Base-by-base conservation (phyloP, 2,113 vertebrate species). In the Zootoca vivipara region DNA sequence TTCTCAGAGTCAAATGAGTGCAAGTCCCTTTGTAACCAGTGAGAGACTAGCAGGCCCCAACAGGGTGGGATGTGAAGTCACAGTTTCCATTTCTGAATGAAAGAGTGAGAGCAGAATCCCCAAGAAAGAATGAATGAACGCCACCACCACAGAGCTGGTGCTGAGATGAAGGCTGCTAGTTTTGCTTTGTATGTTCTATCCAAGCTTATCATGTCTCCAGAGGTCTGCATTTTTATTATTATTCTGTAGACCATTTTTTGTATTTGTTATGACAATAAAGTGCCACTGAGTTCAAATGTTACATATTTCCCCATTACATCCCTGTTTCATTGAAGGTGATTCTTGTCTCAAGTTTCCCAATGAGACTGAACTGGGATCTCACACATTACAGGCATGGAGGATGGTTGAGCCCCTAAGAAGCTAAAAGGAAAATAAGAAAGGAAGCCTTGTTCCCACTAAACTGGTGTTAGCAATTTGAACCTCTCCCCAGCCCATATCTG, bases 221-320 rank as follows among this genome's bases (percentile, higher is more conserved):
- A 35, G 73, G 40, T 83, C 81, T 88, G 72, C 20, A 69, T 83
- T 67, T 78, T 78, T 62, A n/a, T 64, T 67, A 62, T 56, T 13
- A 78, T 46, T 52, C 67, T 87, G 77, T 82, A 75, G 86, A 75
- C 46, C 38, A 64, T 82, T 79, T 74, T 78, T 78, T 67, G 65
- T 64, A 64, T 75, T 77, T 88, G 87, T 83, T 46, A 64, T 67
- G 70, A 83, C 70, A 82, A 65, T 88, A 88, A 88, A 83, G 30
- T 88, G 70, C 10, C 30, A 28, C 22, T 83, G 80, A 77, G 40
- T 88, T 73, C 35, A 65, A 28, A n/a, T 78, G 78, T 72, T 62
- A 62, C 20, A 62, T 62, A 20, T 65, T 69, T 35, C 38, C 87
- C 80, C 70, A 74, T 65, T 65, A 83, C 7, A 65, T 40, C 20